phyloP scores from a whole-genome alignment of 2,797 vertebrate genomes.

The Lindbergichthys nudifrons region DNA sequence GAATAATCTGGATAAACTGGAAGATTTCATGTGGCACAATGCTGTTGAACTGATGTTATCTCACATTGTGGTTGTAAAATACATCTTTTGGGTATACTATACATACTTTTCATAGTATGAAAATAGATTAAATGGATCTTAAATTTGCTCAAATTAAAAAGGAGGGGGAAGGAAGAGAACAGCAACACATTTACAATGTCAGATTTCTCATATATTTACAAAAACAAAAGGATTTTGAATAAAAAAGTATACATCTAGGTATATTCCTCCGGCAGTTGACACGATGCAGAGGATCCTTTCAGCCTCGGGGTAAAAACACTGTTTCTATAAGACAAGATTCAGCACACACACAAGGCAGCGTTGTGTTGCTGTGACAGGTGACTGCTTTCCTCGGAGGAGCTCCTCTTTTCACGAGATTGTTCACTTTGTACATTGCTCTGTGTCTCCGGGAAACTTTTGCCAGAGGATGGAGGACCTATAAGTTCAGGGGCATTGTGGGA shows the following conservation, averaged over 20 bases:
- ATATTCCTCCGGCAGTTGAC: constrained; percentile 46
- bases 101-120: constrained; percentile 63
- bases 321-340: constrained; percentile 37
- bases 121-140: constrained; percentile 69
- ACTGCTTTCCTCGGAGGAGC: constrained; percentile 62
- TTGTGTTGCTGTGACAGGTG: constrained; percentile 66
- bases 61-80: constrained; percentile 60
- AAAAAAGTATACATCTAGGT: constrained; percentile 68
- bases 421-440: constrained; percentile 39
- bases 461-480: constrained; percentile 33
- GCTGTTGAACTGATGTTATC: constrained; percentile 16
- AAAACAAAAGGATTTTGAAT: constrained; percentile 47
- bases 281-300: constrained; percentile 37
- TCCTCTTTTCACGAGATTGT: constrained; percentile 49
- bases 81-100: constrained; percentile 62
- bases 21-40: constrained; percentile 33
- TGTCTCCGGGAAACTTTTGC: constrained; percentile 48
- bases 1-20: not conserved
- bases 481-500: constrained; percentile 36
- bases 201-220: constrained; percentile 68
- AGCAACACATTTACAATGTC: constrained; percentile 63
- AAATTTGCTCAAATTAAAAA: constrained; percentile 46
- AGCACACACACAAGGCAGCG: constrained; percentile 78
- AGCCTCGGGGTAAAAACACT: not conserved
- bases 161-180: constrained; percentile 17